These are phyloP conservation scores for Gisinianus flammeolus DNA, from an alignment of 2,888 invertebrate genomes.

Conservation along the genomic window DNA sequence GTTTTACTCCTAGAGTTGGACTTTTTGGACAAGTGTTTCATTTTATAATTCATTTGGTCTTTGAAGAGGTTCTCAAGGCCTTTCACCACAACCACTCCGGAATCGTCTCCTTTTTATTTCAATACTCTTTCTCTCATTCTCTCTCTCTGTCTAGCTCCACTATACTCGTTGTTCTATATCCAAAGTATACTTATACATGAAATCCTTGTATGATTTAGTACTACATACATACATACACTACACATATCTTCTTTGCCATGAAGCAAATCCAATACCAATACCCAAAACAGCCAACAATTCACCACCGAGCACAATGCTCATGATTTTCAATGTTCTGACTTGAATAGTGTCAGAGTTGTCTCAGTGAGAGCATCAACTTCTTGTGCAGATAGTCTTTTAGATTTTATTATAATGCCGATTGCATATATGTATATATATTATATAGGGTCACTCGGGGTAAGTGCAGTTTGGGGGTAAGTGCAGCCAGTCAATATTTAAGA, in stretches of 20 bases:
- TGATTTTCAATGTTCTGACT: neutral
- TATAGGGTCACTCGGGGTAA: too few relatives aligned
- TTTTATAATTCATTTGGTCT: constrained; percentile 13
- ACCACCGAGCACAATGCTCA: neutral
- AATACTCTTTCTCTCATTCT: neutral
- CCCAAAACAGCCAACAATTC: too few relatives aligned
- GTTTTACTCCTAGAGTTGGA: too few relatives aligned
- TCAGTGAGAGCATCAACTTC: neutral
- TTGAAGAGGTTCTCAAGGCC: constrained; percentile 13
- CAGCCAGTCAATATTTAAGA: too few relatives aligned
- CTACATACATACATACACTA: neutral
- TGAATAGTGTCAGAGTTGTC: neutral
- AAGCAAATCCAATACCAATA: too few relatives aligned
- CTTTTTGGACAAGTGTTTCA: constrained; percentile 4
- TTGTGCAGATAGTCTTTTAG: neutral
- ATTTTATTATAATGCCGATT: neutral
- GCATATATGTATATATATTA: too few relatives aligned
- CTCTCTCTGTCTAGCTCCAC: neutral
- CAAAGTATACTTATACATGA: neutral
- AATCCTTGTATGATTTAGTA: neutral
- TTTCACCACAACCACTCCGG: neutral
- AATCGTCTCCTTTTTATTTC: neutral
- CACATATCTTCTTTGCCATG: neutral
- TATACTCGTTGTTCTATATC: neutral
- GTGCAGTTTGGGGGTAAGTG: too few relatives aligned